Evolutionary conservation across 64 coral and sea anemone species (phyloP).

Genomic region (Dendrophyllia cribrosa): DNA sequence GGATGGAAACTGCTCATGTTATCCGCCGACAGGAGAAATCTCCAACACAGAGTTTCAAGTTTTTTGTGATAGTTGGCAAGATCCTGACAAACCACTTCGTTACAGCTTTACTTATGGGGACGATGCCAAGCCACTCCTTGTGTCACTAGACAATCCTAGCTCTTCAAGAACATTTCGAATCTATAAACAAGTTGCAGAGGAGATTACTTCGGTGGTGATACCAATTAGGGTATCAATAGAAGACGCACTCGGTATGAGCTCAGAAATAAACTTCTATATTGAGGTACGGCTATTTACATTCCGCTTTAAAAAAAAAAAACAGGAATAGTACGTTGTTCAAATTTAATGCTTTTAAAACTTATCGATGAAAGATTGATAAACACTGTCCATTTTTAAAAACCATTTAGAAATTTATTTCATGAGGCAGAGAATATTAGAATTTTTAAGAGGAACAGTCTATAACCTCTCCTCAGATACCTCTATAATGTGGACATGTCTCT

Average conservation of each 20-base stretch:
- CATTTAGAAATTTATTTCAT: too few relatives aligned
- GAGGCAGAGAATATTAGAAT: too few relatives aligned
- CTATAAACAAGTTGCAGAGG: not conserved
- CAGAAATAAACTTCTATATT: not conserved
- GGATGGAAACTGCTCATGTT: conserved; percentile 41
- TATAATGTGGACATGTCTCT: too few relatives aligned
- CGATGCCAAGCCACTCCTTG: conserved; percentile 13
- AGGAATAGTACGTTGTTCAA: too few relatives aligned
- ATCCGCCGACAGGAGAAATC: conserved; percentile 20
- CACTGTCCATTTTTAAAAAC: too few relatives aligned
- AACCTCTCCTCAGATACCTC: too few relatives aligned
- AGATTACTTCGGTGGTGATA: not conserved
- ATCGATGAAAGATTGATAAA: too few relatives aligned
- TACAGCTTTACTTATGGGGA: conserved; percentile 51
- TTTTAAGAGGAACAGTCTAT: too few relatives aligned
- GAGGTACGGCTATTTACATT: not conserved
- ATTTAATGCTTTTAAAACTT: too few relatives aligned
- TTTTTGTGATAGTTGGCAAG: conserved; percentile 25
- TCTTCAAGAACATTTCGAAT: conserved; percentile 27
- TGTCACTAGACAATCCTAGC: conserved; percentile 5
- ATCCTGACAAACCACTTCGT: conserved; percentile 41
- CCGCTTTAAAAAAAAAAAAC: not conserved
- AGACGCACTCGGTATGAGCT: conserved; percentile 53
- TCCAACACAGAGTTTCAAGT: conserved; percentile 49
- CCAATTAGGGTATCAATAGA: conserved; percentile 28